Evolutionary conservation across 2,113 vertebrate genomes (phyloP), one percentile per base, ranked within the genome.

Genomic region (Prionailurus viverrinus): DNA sequence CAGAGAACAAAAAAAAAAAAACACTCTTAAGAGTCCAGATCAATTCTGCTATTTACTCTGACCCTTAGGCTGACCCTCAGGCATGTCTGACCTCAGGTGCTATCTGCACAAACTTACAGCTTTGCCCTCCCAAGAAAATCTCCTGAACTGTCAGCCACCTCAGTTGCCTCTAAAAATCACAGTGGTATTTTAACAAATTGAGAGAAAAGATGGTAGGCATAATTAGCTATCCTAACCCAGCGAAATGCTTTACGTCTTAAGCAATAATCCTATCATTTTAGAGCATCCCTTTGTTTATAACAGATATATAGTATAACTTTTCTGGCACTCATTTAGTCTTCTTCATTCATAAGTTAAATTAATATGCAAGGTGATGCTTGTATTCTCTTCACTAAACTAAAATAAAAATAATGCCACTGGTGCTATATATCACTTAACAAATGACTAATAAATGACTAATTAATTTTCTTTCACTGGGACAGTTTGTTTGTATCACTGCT

Each of bases 381-480:
- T 91, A 81, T 58, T 31, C 4, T 85, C 14, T 89, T 74, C 51
- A 89, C 58, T 93, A 82, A 31, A 87, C 83, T 81, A 63, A 91
- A 80, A 80, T 61, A 29, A 91, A 88, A 80, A 84, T 36, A 78
- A 21, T 13, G 31, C 33, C 13, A 53, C 23, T 82, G 29, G 31
- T 81, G 3, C 0, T 3, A 39, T 12, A 16, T 14, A 76, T 23
- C 48, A 74, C 9, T 76, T 79, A 71, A 31, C 53, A 94, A 61
- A 53, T 8, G 39, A 19, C 31, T 51, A 33, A 45, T 76, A 94
- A 61, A 53, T 8, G 39, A 19, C 31, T 51, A 33, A 45, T 76
- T 76, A 33, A 21, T 68, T 81, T 58, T 71, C 41, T 69, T 53
- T 88, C 51, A 63, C 0, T 41, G 14, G 89, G 65, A 89, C 53